Percentiles rank a stretch among this genome's conserved stretches.
These are phyloP conservation scores for Cisticola juncidis DNA, from an alignment of 2,113 vertebrate species.

Conservation along the genomic window DNA sequence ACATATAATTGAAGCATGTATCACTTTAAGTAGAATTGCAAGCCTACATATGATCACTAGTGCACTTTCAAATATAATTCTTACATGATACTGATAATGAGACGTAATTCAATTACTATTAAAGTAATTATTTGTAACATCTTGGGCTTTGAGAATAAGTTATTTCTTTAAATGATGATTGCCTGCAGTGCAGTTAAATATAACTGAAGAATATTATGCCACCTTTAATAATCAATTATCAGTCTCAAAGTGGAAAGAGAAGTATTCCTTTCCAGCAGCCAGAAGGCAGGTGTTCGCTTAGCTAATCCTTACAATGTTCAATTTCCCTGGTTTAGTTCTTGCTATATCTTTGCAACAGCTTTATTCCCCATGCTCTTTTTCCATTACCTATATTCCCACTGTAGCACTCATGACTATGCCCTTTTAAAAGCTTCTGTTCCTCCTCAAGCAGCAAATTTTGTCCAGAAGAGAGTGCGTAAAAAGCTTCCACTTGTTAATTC, in stretches of 20 bases:
- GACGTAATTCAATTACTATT: constrained; percentile 37
- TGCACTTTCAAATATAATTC: neutral
- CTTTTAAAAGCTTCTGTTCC: neutral
- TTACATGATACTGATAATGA: neutral
- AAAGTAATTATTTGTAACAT: constrained; percentile 43
- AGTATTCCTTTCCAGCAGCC: neutral
- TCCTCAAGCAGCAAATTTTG: neutral
- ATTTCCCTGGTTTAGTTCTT: neutral
- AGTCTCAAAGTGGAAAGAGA: neutral
- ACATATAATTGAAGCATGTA: neutral
- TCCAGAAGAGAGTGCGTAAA: neutral
- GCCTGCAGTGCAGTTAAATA: constrained; percentile 1
- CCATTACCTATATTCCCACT: neutral
- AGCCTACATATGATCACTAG: neutral
- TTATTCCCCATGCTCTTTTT: neutral
- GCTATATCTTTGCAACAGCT: neutral
- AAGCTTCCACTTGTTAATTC: neutral
- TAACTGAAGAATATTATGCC: neutral
- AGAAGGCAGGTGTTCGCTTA: neutral
- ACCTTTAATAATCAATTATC: constrained; percentile 19
- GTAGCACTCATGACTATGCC: neutral
- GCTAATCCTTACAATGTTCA: neutral
- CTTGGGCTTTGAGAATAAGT: constrained; percentile 10
- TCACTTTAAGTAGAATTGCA: neutral
- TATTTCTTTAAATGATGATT: neutral